phyloP scores from a whole-genome alignment of 2,888 invertebrate species.

The Thereva nobilitata region DNA sequence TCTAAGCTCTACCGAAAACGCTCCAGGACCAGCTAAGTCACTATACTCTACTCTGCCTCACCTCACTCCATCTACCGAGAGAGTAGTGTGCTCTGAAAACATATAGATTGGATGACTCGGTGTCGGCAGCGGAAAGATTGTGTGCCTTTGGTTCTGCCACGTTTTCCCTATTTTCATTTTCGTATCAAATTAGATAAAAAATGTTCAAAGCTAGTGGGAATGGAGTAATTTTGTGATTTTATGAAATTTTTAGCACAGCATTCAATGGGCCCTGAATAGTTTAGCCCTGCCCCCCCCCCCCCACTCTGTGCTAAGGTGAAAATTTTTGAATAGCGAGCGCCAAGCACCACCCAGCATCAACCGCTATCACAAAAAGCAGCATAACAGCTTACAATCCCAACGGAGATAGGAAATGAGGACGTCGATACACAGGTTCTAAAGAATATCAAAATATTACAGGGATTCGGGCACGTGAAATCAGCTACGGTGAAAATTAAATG shows the following conservation, averaged over 20 bases:
- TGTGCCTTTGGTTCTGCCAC: conserved; percentile 5
- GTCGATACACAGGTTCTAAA: too few relatives aligned
- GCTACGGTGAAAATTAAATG: too few relatives aligned
- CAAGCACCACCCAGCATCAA: not conserved
- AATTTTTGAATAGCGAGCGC: conserved; percentile 13
- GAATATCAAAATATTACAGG: too few relatives aligned
- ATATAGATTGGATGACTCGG: conserved; percentile 21
- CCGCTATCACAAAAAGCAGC: too few relatives aligned
- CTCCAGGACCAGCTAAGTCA: too few relatives aligned
- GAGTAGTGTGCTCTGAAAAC: conserved; percentile 14
- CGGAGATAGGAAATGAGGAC: too few relatives aligned
- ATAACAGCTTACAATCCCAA: too few relatives aligned
- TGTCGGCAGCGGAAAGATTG: conserved; percentile 9
- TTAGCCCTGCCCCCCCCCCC: conserved; percentile 3
- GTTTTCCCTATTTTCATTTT: conserved; percentile 4
- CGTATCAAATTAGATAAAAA: conserved; percentile 30
- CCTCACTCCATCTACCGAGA: too few relatives aligned
- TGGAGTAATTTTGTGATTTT: conserved; percentile 27
- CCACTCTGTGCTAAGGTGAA: conserved; percentile 4
- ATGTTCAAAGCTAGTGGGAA: conserved; percentile 19
- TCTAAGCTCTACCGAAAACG: too few relatives aligned
- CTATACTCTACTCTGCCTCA: too few relatives aligned
- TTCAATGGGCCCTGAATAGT: conserved; percentile 21
- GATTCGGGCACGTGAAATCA: too few relatives aligned
- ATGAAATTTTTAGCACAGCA: conserved; percentile 29